Evolutionary conservation across 2,113 vertebrate genomes (phyloP).

Genomic region (Malurus melanocephalus): DNA sequence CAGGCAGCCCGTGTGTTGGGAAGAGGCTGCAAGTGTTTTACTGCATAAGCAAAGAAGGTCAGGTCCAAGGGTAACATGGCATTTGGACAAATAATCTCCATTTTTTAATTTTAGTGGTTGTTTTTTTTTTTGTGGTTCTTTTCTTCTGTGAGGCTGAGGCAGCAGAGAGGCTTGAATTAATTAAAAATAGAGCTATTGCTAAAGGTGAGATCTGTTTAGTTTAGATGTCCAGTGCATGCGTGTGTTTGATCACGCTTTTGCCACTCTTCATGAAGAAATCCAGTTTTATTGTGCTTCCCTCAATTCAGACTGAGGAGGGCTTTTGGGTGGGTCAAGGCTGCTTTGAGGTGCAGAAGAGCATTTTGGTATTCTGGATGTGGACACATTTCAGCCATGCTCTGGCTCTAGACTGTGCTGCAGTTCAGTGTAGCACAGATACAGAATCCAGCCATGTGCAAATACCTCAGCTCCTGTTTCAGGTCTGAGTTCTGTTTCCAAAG

Average conservation of each 20-base stretch:
- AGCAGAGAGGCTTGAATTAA: neutral
- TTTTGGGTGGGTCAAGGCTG: neutral
- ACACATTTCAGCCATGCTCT: neutral
- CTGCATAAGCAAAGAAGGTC: neutral
- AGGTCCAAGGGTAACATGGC: neutral
- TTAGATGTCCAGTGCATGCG: neutral
- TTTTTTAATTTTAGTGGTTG: neutral
- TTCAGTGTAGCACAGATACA: rapidly evolving
- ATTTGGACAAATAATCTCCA: neutral
- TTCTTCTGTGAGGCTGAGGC: neutral
- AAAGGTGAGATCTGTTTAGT: neutral
- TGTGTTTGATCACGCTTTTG: neutral
- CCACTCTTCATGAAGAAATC: neutral
- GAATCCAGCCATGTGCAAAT: neutral
- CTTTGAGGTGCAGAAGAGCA: neutral
- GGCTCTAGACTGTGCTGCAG: neutral
- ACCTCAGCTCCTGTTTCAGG: too few species aligned
- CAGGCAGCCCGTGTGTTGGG: neutral
- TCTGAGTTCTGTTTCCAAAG: rapidly evolving
- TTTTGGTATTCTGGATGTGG: too few species aligned
- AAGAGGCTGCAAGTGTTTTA: neutral
- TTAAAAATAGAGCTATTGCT: neutral
- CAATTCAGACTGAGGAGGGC: neutral
- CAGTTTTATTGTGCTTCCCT: neutral
- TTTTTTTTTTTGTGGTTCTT: neutral